A percentile compares a stretch with the other conserved stretches of the same genome.
Conservation (phyloP, 2,113 vertebrate genomes). For the Numida meleagris region DNA sequence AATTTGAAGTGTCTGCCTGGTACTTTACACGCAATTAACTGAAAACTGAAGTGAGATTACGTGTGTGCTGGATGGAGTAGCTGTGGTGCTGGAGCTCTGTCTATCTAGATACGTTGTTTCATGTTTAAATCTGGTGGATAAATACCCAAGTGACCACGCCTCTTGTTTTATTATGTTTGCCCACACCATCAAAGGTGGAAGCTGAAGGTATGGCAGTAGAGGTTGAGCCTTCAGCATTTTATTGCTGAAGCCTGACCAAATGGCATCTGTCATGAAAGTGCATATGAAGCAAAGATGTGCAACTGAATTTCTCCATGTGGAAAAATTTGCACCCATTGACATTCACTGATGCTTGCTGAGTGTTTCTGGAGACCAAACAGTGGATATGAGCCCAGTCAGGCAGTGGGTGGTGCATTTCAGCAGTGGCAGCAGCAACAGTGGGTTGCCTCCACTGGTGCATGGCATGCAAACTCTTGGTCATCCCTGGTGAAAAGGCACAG, state of each 20-base stretch:
- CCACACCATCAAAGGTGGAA: too few relatives aligned
- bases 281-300: too few relatives aligned
- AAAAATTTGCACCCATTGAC: background rate
- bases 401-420: too few relatives aligned
- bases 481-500: background rate
- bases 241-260: too few relatives aligned
- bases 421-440: background rate
- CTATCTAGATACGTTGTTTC: background rate
- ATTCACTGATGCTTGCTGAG: too few relatives aligned
- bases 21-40: background rate
- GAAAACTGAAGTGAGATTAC: fast-evolving
- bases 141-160: too few relatives aligned
- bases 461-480: background rate
- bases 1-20: background rate
- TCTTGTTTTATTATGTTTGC: too few relatives aligned
- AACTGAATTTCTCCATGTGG: background rate
- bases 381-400: background rate
- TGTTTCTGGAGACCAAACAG: too few relatives aligned
- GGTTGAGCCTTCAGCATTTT: too few relatives aligned
- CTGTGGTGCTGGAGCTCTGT: background rate
- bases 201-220: too few relatives aligned
- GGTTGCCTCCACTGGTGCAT: background rate
- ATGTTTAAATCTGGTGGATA: background rate
- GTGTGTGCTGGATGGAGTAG: background rate
- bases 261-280: too few relatives aligned